phyloP scores from a whole-genome alignment of 2,797 vertebrate species.

The Geranospiza caerulescens region DNA sequence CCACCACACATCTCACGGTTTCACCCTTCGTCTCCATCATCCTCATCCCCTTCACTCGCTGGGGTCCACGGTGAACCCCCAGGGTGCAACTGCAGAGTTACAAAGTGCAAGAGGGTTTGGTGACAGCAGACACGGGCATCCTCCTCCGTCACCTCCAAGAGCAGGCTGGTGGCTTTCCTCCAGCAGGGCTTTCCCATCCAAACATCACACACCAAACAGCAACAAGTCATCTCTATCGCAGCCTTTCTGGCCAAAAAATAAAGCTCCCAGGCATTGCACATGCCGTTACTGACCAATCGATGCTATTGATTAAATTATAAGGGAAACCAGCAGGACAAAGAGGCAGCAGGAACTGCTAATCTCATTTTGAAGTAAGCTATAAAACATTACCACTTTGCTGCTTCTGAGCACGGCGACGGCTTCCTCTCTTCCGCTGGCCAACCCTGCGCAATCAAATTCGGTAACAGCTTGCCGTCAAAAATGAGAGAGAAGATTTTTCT shows the following conservation, averaged over 20 bases:
- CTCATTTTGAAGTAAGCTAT: neutral
- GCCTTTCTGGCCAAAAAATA: neutral
- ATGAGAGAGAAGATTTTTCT: neutral
- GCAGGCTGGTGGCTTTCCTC: neutral
- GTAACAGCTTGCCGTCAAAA: neutral
- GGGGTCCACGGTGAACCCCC: neutral
- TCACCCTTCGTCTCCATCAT: neutral
- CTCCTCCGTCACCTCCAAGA: neutral
- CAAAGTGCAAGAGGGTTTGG: neutral
- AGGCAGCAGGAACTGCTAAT: neutral
- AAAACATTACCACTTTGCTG: neutral
- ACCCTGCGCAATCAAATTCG: neutral
- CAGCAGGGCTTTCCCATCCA: rapidly evolving
- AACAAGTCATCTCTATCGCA: neutral
- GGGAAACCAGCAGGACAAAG: neutral
- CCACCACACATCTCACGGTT: neutral
- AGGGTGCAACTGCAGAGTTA: no score
- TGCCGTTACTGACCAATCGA: neutral
- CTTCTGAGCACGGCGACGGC: neutral
- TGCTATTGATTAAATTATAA: constrained; percentile 12
- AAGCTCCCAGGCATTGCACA: neutral
- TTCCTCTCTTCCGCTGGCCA: neutral
- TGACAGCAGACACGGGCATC: neutral
- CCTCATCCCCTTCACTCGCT: neutral
- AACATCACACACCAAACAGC: neutral